Evolutionary conservation across 1,140 invertebrate genomes (phyloP).

Genomic region (Diprion similis): DNA sequence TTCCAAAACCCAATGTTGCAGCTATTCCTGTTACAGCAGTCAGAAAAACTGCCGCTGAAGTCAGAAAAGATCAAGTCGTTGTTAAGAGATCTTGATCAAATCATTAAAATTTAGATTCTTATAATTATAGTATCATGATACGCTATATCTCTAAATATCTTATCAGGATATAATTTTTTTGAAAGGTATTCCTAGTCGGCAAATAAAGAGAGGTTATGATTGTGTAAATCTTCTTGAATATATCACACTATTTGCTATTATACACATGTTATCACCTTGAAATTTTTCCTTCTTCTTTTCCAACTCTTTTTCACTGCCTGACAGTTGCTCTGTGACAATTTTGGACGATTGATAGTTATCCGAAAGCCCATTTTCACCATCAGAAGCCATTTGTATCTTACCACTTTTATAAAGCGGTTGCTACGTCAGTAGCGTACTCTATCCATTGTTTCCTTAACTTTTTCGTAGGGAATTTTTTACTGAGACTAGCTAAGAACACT

Average conservation of each 20-base stretch:
- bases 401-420: neutral
- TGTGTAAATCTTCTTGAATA: neutral
- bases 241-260: neutral
- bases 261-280: too few species aligned
- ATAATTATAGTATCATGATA: too few species aligned
- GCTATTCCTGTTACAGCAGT: conserved; percentile 80
- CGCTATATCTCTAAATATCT: too few species aligned
- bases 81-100: neutral
- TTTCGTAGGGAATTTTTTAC: neutral
- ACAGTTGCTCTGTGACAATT: neutral
- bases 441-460: neutral
- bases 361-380: neutral
- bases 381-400: conserved; percentile 7
- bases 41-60: conserved; percentile 70
- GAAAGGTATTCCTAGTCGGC: too few species aligned
- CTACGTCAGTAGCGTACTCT: neutral
- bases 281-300: conserved; percentile 8
- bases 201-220: neutral
- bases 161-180: too few species aligned
- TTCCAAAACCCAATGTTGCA: conserved; percentile 81
- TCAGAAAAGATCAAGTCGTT: neutral
- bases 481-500: too few species aligned
- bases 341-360: neutral
- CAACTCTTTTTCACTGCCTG: neutral
- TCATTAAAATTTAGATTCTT: neutral